Conservation (phyloP, 2,888 invertebrate genomes). For the Drosophila rubida region DNA sequence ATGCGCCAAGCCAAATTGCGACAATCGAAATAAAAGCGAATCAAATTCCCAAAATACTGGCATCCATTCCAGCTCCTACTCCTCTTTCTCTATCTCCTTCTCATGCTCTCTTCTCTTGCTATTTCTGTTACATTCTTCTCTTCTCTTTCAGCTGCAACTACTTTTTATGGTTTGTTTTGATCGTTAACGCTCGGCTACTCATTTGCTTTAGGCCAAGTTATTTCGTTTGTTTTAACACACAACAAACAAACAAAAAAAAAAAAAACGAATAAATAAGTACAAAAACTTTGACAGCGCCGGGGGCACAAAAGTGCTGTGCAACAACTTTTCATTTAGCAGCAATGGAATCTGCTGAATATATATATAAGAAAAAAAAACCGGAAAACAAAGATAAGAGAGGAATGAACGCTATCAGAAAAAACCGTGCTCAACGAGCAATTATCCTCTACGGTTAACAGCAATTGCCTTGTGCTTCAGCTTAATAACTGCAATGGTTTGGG, state of each 20-base stretch:
- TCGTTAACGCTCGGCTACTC: slow-evolving; percentile 41
- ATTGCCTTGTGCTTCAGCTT: background rate
- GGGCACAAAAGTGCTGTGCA: slow-evolving; percentile 50
- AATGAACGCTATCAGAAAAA: background rate
- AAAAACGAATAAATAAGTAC: slow-evolving; percentile 2
- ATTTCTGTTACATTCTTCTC: background rate
- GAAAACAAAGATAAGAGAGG: slow-evolving; percentile 8
- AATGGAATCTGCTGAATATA: slow-evolving; percentile 24
- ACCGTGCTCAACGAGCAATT: background rate
- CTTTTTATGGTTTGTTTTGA: slow-evolving; percentile 46
- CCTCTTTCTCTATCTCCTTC: background rate
- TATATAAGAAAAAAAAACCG: slow-evolving; percentile 8
- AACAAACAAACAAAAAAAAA: slow-evolving; percentile 2
- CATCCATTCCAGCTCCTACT: background rate
- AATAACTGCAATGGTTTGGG: background rate
- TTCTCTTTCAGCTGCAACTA: slow-evolving; percentile 24
- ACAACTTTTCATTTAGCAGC: slow-evolving; percentile 58
- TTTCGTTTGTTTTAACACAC: slow-evolving; percentile 26
- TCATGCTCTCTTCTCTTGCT: background rate
- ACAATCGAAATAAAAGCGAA: slow-evolving; percentile 58
- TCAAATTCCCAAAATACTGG: slow-evolving; percentile 22
- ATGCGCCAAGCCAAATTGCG: slow-evolving; percentile 25
- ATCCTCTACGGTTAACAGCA: background rate
- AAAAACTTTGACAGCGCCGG: slow-evolving; percentile 56
- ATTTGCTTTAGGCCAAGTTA: slow-evolving; percentile 30